phyloP scores from a whole-genome alignment of 2,113 vertebrate species.

The Mastomys natalensis region DNA sequence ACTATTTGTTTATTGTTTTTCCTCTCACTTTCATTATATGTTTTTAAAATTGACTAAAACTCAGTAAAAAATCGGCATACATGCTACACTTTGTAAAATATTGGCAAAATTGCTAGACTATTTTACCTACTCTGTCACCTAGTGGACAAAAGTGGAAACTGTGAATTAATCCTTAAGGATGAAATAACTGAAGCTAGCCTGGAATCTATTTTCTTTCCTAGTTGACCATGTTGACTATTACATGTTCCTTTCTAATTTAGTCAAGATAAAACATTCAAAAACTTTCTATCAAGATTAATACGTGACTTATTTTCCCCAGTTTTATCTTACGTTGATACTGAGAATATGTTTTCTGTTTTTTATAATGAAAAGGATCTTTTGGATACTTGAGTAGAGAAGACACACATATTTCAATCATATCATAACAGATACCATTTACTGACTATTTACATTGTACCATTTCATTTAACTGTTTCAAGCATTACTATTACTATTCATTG shows the following conservation, averaged over 20 bases:
- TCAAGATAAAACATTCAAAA: neutral
- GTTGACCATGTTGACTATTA: neutral
- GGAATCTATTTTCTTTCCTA: neutral
- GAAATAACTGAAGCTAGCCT: neutral
- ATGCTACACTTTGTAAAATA: neutral
- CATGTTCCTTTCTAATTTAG: neutral
- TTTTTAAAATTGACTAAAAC: neutral
- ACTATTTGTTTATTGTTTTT: neutral
- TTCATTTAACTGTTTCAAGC: neutral
- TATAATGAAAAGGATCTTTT: neutral
- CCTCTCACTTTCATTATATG: neutral
- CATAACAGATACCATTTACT: neutral
- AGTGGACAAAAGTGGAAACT: slow-evolving; percentile 5
- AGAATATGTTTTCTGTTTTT: neutral
- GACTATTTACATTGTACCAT: neutral
- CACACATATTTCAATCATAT: neutral
- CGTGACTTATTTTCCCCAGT: neutral
- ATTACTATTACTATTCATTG: neutral
- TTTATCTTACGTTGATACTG: slow-evolving; percentile 23
- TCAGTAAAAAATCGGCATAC: neutral
- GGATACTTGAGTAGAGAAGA: neutral
- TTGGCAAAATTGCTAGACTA: neutral
- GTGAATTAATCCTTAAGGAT: neutral
- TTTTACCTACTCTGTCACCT: slow-evolving; percentile 52
- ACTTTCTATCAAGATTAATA: neutral